These are phyloP conservation scores for Dryobotodes eremita DNA, from an alignment of 2,888 invertebrate species.

Conservation along the genomic window DNA sequence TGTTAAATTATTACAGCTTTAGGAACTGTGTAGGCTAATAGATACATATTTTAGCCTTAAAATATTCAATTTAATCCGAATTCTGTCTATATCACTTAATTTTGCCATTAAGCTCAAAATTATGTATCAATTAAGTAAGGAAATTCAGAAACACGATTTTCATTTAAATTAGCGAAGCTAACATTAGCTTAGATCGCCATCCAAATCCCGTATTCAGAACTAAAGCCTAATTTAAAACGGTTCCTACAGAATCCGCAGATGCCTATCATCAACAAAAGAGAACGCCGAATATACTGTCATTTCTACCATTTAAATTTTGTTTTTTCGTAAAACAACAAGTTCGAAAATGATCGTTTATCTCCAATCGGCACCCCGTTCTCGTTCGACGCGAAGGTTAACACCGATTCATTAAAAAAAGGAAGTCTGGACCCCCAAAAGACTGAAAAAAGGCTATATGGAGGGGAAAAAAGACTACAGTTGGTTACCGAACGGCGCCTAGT, in stretches of 20 bases:
- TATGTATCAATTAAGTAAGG: constrained; percentile 27
- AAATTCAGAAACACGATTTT: constrained; percentile 3
- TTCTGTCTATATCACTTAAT: constrained; percentile 7
- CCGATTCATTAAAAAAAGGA: constrained; percentile 90
- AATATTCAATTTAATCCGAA: constrained; percentile 10
- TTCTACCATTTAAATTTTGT: constrained; percentile 81
- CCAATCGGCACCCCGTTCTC: constrained; percentile 90
- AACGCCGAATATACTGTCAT: constrained; percentile 85
- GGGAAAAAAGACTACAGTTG: constrained; percentile 88
- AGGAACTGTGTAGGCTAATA: background rate
- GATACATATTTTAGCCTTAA: background rate
- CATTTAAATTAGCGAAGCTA: constrained; percentile 40
- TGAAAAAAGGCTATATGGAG: constrained; percentile 83
- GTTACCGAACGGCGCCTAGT: constrained; percentile 89
- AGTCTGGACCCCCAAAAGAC: constrained; percentile 89
- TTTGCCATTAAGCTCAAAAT: constrained; percentile 18
- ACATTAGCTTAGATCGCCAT: constrained; percentile 19
- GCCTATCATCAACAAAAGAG: constrained; percentile 79
- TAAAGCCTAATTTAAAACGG: constrained; percentile 75
- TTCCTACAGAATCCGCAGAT: constrained; percentile 77
- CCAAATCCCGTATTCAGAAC: constrained; percentile 43
- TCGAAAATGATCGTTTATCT: constrained; percentile 85
- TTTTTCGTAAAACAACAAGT: constrained; percentile 64
- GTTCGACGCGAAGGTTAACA: constrained; percentile 90
- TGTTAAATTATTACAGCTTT: constrained; percentile 2